Percentiles rank a stretch among this genome's conserved stretches.
Evolutionary conservation across 2,797 vertebrate species (phyloP).

Genomic region (Mus spretus): DNA sequence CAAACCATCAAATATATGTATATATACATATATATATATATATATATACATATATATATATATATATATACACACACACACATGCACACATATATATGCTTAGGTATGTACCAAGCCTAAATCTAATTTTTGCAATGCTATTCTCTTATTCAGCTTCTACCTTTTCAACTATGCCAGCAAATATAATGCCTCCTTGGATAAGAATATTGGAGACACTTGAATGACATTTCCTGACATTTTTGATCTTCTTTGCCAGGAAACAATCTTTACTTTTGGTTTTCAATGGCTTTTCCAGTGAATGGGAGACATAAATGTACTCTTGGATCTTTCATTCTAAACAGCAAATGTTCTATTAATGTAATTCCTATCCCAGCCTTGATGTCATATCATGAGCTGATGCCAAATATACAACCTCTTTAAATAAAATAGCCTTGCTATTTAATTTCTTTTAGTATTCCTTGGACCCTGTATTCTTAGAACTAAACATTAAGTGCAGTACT

Average conservation of each 20-base stretch:
- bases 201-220: background rate
- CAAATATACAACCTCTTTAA: background rate
- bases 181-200: background rate
- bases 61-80: too few relatives aligned
- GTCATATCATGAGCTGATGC: background rate
- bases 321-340: background rate
- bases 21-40: too few relatives aligned
- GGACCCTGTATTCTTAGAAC: background rate
- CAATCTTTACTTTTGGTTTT: background rate
- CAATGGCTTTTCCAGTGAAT: background rate
- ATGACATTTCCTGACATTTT: background rate
- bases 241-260: background rate
- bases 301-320: background rate
- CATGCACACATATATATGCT: too few relatives aligned
- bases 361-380: background rate
- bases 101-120: background rate
- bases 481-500: slow-evolving; percentile 12
- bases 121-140: background rate
- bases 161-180: background rate
- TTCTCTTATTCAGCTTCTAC: background rate
- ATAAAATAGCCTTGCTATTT: background rate
- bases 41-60: too few relatives aligned
- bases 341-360: background rate
- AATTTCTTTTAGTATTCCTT: background rate
- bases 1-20: too few relatives aligned